These are phyloP conservation scores for Drosophila sp. DNA, from an alignment of 1,140 invertebrate genomes.

Conservation along the genomic window DNA sequence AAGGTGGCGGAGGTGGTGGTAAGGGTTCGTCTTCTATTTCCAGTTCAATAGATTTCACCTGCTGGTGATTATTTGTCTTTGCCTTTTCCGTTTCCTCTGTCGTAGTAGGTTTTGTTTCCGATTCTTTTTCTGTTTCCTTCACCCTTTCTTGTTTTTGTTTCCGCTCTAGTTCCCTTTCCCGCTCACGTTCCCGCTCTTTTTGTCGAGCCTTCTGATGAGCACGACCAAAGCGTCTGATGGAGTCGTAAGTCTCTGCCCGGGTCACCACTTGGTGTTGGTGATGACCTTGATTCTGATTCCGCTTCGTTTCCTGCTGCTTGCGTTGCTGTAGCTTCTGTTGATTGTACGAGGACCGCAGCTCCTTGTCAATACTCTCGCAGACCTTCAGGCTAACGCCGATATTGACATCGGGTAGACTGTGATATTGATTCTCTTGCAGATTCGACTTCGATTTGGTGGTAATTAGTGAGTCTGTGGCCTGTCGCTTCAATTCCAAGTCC, in stretches of 20 bases:
- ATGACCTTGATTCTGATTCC: constrained; percentile 20
- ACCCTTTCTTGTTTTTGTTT: constrained; percentile 19
- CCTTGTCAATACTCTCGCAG: constrained; percentile 87
- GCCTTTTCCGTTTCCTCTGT: constrained; percentile 25
- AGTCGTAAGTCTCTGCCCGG: constrained; percentile 76
- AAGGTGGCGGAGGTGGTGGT: constrained; percentile 59
- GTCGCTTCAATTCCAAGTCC: constrained; percentile 48
- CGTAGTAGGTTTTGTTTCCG: neutral
- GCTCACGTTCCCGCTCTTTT: constrained; percentile 60
- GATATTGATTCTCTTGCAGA: constrained; percentile 86
- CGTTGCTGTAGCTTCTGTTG: constrained; percentile 71
- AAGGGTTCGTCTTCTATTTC: constrained; percentile 48
- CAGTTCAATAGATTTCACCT: constrained; percentile 6
- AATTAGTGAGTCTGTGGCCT: constrained; percentile 55
- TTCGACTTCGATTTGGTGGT: constrained; percentile 53
- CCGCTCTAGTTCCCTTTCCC: constrained; percentile 39
- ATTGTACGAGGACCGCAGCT: constrained; percentile 84
- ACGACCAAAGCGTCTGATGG: constrained; percentile 75
- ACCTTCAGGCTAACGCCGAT: constrained; percentile 87
- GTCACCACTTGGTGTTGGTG: constrained; percentile 50
- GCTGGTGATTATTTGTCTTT: constrained; percentile 29
- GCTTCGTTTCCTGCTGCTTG: constrained; percentile 52
- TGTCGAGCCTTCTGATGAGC: constrained; percentile 75
- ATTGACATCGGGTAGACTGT: constrained; percentile 87
- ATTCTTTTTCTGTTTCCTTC: constrained; percentile 33